These are phyloP conservation scores for Epicampocera succincta DNA, from an alignment of 2,888 invertebrate genomes.

Conservation along the genomic window DNA sequence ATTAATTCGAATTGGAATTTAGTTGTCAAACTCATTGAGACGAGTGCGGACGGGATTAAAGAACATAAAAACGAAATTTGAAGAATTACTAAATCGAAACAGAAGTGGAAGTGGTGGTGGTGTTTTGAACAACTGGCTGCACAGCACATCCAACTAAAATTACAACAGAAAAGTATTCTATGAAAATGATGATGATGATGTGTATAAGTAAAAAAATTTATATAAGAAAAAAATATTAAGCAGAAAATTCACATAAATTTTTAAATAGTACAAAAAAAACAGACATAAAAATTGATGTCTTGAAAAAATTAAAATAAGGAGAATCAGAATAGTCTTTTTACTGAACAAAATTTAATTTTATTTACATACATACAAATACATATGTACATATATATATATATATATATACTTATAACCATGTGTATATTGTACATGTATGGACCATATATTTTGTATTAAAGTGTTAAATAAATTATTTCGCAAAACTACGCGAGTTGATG, in stretches of 20 bases:
- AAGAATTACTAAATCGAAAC: conserved; percentile 50
- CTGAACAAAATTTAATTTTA: too few relatives aligned
- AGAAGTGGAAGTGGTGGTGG: conserved; percentile 62
- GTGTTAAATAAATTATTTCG: conserved; percentile 19
- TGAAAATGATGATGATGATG: conserved; percentile 40
- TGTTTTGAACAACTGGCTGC: conserved; percentile 54
- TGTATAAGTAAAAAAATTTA: conserved; percentile 47
- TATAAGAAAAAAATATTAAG: conserved; percentile 8
- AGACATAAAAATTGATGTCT: conserved; percentile 23
- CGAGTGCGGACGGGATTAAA: conserved; percentile 61
- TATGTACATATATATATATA: neutral
- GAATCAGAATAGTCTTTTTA: neutral
- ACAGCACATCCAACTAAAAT: conserved; percentile 42
- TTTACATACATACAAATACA: conserved; percentile 1
- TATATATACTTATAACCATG: too few relatives aligned
- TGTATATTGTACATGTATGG: too few relatives aligned
- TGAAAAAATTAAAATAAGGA: neutral
- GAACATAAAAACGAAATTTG: conserved; percentile 30
- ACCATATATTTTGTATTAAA: neutral
- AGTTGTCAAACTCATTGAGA: conserved; percentile 71
- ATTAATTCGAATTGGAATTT: conserved; percentile 62
- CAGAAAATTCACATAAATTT: too few relatives aligned
- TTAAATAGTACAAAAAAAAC: neutral
- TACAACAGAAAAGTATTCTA: conserved; percentile 16
- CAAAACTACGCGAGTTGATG: conserved; percentile 5